These are phyloP conservation scores for Cyprinella venusta DNA, from an alignment of 2,797 vertebrate genomes.

Conservation along the genomic window DNA sequence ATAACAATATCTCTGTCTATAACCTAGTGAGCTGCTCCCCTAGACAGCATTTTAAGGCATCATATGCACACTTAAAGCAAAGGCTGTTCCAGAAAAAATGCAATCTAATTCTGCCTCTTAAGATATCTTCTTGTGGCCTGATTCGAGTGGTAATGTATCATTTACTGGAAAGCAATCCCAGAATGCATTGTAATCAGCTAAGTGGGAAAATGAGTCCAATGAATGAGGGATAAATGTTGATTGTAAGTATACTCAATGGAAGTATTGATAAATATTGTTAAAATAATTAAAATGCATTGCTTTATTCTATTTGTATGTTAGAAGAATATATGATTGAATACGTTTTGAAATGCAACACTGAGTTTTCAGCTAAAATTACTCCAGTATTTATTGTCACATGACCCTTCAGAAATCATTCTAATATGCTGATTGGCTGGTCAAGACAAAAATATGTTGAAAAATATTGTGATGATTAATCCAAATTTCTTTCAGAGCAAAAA, in stretches of 20 bases:
- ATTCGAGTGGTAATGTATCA: background rate
- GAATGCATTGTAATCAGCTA: slow-evolving; percentile 15
- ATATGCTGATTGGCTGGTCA: background rate
- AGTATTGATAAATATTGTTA: background rate
- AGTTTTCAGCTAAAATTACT: background rate
- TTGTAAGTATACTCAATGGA: background rate
- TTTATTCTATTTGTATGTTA: no score
- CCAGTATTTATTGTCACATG: no score
- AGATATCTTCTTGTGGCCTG: background rate
- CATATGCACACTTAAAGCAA: background rate
- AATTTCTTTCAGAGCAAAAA: no score
- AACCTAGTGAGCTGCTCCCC: background rate
- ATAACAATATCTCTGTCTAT: slow-evolving; percentile 49
- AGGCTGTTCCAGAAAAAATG: slow-evolving; percentile 10
- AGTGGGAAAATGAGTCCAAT: background rate
- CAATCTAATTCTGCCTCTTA: slow-evolving; percentile 6
- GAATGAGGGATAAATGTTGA: background rate
- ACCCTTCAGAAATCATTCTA: background rate
- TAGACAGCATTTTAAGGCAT: background rate
- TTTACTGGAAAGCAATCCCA: background rate
- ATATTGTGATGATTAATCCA: no score
- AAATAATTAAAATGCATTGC: background rate
- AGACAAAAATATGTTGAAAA: no score
- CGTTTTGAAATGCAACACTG: background rate
- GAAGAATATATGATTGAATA: no score